Conservation (phyloP, 2,888 invertebrate species). For the Acrocyrtus sp. region DNA sequence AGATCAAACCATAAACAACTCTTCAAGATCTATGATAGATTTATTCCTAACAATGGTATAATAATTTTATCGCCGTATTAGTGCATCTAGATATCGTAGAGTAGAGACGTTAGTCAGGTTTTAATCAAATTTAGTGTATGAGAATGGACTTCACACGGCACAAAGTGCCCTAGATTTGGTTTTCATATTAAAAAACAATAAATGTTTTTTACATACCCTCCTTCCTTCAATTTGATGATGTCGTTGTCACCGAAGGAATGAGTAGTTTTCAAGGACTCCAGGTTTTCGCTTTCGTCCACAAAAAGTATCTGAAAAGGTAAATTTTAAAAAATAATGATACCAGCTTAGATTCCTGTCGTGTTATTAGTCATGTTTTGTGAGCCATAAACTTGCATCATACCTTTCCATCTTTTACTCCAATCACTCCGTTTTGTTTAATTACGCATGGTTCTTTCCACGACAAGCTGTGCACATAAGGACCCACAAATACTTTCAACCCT, state of each 20-base stretch:
- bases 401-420: slow-evolving; percentile 72
- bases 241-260: slow-evolving; percentile 61
- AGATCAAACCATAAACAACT: not conserved
- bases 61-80: too few relatives aligned
- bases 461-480: slow-evolving; percentile 66
- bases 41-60: too few relatives aligned
- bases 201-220: slow-evolving; percentile 41
- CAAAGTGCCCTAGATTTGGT: too few relatives aligned
- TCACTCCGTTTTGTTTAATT: slow-evolving; percentile 69
- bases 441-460: slow-evolving; percentile 65
- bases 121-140: too few relatives aligned
- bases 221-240: slow-evolving; percentile 46
- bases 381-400: slow-evolving; percentile 65
- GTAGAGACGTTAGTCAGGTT: too few relatives aligned
- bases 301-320: slow-evolving; percentile 68
- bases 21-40: not conserved
- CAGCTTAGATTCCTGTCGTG: not conserved
- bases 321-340: not conserved
- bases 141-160: too few relatives aligned
- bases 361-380: not conserved
- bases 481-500: slow-evolving; percentile 64
- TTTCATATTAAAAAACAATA: too few relatives aligned
- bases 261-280: slow-evolving; percentile 64
- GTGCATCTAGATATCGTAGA: too few relatives aligned
- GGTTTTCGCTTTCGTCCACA: slow-evolving; percentile 65